Evolutionary conservation across 2,888 invertebrate genomes (phyloP).

Genomic region (Cryptus armator): DNA sequence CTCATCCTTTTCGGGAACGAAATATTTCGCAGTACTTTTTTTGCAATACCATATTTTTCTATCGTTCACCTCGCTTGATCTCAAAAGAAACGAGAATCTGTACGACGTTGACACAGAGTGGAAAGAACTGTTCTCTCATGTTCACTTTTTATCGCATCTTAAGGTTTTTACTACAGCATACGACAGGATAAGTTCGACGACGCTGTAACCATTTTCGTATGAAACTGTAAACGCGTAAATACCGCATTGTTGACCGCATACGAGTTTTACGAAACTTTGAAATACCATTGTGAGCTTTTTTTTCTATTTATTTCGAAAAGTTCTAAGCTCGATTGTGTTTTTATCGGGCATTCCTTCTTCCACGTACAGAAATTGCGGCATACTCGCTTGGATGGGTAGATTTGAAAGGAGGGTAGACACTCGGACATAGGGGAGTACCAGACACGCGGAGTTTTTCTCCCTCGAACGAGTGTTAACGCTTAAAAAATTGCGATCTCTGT

Average conservation of each 20-base stretch:
- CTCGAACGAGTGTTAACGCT: constrained; percentile 45
- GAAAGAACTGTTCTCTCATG: not conserved
- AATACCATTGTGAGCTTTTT: constrained; percentile 25
- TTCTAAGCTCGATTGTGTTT: constrained; percentile 77
- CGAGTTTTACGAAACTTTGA: constrained; percentile 26
- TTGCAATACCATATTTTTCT: constrained; percentile 42
- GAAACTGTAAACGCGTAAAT: not conserved
- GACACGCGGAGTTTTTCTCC: constrained; percentile 37
- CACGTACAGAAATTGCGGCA: constrained; percentile 24
- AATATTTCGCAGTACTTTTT: constrained; percentile 50
- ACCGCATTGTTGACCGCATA: constrained; percentile 14
- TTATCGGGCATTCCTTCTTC: constrained; percentile 68
- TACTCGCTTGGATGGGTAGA: constrained; percentile 24
- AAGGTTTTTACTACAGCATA: not conserved
- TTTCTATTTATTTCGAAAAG: not conserved
- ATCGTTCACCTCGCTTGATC: constrained; percentile 62
- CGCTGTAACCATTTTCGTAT: not conserved
- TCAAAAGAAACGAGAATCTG: constrained; percentile 41
- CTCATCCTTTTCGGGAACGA: constrained; percentile 43
- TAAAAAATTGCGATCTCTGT: constrained; percentile 52
- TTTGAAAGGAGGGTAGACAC: not conserved
- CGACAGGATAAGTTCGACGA: constrained; percentile 11
- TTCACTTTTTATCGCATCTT: not conserved
- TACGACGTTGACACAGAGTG: not conserved
- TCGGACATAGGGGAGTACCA: constrained; percentile 39